Evolutionary conservation across 1,140 invertebrate species (phyloP).

Genomic region (Epicauta chinensis): DNA sequence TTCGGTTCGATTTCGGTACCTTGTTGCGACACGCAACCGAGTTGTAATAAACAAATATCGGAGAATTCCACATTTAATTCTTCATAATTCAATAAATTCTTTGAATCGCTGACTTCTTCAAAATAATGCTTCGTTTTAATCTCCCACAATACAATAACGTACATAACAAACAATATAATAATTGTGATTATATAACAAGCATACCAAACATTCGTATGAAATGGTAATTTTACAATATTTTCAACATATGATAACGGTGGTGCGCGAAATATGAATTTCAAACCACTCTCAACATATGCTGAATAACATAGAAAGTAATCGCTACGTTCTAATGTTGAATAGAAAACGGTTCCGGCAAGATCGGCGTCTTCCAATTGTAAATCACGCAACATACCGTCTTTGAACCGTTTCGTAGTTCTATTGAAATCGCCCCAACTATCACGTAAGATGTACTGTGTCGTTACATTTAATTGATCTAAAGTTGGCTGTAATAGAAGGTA

Average conservation of each 20-base stretch:
- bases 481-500: slow-evolving; percentile 47
- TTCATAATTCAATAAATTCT: slow-evolving; percentile 4
- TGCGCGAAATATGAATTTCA: slow-evolving; percentile 54
- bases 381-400: slow-evolving; percentile 51
- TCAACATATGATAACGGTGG: slow-evolving; percentile 56
- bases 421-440: slow-evolving; percentile 47
- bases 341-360: slow-evolving; percentile 19
- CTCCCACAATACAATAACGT: slow-evolving; percentile 21
- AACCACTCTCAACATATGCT: slow-evolving; percentile 47
- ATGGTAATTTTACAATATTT: slow-evolving; percentile 55
- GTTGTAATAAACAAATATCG: slow-evolving; percentile 45
- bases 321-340: background rate
- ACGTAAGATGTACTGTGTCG: slow-evolving; percentile 42
- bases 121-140: slow-evolving; percentile 9
- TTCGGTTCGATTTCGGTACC: slow-evolving; percentile 46
- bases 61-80: slow-evolving; percentile 38
- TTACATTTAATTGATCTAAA: slow-evolving; percentile 48
- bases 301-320: slow-evolving; percentile 47
- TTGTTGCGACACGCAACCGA: slow-evolving; percentile 50
- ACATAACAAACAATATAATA: slow-evolving; percentile 18
- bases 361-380: background rate
- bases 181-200: slow-evolving; percentile 40
- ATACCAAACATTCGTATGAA: slow-evolving; percentile 51
- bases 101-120: background rate
- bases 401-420: slow-evolving; percentile 26